Percentiles rank a stretch among this genome's conserved stretches.
Conservation (phyloP, 2,888 invertebrate genomes). For the Electrophaes corylata region DNA sequence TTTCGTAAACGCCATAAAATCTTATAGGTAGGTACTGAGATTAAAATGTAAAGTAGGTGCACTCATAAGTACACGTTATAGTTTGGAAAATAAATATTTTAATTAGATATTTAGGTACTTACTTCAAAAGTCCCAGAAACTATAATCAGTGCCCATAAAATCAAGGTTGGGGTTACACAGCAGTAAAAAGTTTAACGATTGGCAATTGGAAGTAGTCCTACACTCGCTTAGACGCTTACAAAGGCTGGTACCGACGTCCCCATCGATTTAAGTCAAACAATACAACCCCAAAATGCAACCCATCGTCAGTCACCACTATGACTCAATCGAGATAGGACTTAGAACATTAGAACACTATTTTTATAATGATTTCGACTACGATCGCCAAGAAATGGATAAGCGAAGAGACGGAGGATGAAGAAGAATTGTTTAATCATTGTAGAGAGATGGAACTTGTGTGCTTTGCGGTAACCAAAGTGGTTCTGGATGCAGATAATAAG, state of each 20-base stretch:
- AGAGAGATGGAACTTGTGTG: conserved; percentile 78
- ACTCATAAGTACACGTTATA: too few species aligned
- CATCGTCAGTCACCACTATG: conserved; percentile 59
- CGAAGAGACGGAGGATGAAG: conserved; percentile 78
- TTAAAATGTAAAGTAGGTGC: too few species aligned
- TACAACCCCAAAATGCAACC: conserved; percentile 46
- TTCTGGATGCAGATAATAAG: conserved; percentile 76
- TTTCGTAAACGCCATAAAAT: background rate
- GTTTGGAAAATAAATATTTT: background rate
- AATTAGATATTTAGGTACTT: too few species aligned
- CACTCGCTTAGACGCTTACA: conserved; percentile 50
- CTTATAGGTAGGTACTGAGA: too few species aligned
- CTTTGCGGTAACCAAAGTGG: conserved; percentile 73
- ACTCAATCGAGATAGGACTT: conserved; percentile 58
- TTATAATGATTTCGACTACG: conserved; percentile 59
- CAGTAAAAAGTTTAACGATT: conserved; percentile 67
- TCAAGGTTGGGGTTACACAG: conserved; percentile 69
- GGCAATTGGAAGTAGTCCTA: conserved; percentile 68
- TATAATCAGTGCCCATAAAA: conserved; percentile 50
- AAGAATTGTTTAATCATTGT: conserved; percentile 77
- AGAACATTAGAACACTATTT: conserved; percentile 12
- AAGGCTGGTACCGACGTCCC: conserved; percentile 72
- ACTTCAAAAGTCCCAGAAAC: conserved; percentile 18
- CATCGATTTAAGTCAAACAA: conserved; percentile 72
- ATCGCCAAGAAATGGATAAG: conserved; percentile 82